Conservation (phyloP, 2,797 vertebrate genomes). For the Epinephelus awoara region DNA sequence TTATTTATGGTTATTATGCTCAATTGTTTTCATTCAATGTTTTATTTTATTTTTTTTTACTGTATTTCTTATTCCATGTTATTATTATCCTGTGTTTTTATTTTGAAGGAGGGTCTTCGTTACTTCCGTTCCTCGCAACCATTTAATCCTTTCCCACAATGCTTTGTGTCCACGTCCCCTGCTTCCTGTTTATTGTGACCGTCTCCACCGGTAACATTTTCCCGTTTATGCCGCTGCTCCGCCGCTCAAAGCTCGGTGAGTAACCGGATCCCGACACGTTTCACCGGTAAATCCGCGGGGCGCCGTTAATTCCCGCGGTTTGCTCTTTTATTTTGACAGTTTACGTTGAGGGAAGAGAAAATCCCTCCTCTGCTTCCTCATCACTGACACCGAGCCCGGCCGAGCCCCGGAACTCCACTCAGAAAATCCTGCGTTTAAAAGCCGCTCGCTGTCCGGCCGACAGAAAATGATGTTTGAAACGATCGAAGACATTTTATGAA, state of each 20-base stretch:
- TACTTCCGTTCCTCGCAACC: conserved; percentile 64
- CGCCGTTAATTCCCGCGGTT: background rate
- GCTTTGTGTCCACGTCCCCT: conserved; percentile 76
- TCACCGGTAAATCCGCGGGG: accelerated
- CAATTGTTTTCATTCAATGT: background rate
- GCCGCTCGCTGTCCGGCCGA: accelerated
- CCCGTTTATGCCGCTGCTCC: conserved; percentile 27
- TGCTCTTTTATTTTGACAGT: conserved; percentile 58
- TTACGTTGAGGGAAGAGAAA: conserved; percentile 10
- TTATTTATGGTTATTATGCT: background rate
- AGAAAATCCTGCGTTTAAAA: background rate
- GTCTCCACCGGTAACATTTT: conserved; percentile 70
- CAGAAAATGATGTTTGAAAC: accelerated
- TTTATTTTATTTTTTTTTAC: background rate
- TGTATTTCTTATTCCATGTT: background rate
- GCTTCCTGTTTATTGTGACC: conserved; percentile 86
- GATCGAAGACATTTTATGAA: background rate
- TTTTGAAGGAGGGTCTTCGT: conserved; percentile 44
- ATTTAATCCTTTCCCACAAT: conserved; percentile 87
- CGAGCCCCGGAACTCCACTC: conserved; percentile 52
- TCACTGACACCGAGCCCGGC: conserved; percentile 45
- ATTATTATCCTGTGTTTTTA: conserved; percentile 31
- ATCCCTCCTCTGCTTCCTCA: conserved; percentile 61
- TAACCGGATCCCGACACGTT: conserved; percentile 22
- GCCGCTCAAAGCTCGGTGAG: conserved; percentile 63